These are phyloP conservation scores for Trachymyrmex cornetzi DNA, from an alignment of 1,140 invertebrate species.

Conservation along the genomic window DNA sequence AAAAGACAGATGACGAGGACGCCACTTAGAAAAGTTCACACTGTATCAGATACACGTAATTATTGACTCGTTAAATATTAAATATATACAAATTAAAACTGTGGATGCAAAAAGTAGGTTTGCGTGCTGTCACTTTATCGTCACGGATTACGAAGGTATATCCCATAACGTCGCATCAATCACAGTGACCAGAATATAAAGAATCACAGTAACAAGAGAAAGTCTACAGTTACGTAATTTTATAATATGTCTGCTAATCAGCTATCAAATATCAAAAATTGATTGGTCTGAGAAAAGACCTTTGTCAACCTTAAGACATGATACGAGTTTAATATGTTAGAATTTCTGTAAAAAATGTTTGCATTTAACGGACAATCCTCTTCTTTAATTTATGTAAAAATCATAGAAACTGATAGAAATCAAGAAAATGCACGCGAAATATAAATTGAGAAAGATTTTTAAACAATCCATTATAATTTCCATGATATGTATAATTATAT, in stretches of 20 bases:
- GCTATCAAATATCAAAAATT: not conserved
- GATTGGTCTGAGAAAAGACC: not conserved
- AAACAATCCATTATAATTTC: not conserved
- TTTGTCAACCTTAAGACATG: not conserved
- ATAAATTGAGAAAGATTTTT: not conserved
- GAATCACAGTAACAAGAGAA: slow-evolving; percentile 4
- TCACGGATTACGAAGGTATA: not conserved
- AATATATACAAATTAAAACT: not conserved
- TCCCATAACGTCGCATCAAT: not conserved
- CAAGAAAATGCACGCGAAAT: not conserved
- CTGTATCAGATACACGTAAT: slow-evolving; percentile 27
- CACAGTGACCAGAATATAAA: slow-evolving; percentile 25
- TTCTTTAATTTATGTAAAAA: not conserved
- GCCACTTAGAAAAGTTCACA: slow-evolving; percentile 48
- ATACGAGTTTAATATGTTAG: not conserved
- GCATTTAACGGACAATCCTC: not conserved
- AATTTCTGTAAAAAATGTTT: not conserved
- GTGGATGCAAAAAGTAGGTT: not conserved
- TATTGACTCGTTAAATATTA: slow-evolving; percentile 16
- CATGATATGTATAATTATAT: not conserved
- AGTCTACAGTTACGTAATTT: not conserved
- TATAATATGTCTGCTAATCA: not conserved
- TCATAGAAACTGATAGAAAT: not conserved
- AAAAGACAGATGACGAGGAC: not conserved
- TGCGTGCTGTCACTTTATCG: not conserved